phyloP scores from a whole-genome alignment of 2,113 vertebrate genomes.

The Lipophrys pholis region DNA sequence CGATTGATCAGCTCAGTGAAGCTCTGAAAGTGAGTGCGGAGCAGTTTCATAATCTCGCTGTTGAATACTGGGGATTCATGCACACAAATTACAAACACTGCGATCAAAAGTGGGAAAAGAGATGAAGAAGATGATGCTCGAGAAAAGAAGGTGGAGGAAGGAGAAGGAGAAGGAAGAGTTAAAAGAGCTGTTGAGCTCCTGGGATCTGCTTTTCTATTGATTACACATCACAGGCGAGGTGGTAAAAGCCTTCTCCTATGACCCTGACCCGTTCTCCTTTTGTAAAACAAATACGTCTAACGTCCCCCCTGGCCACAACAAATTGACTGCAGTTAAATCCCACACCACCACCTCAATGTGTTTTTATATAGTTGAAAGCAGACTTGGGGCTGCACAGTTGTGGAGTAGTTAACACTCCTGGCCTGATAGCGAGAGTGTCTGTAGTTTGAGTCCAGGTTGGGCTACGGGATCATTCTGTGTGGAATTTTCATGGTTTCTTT shows the following conservation, averaged over 20 bases:
- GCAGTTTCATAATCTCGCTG: conserved; percentile 44
- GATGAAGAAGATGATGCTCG: background rate
- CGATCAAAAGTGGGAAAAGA: conserved; percentile 11
- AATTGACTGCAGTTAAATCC: conserved; percentile 29
- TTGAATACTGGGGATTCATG: conserved; percentile 10
- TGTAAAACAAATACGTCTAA: conserved; percentile 60
- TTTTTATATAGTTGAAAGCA: background rate
- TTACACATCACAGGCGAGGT: conserved; percentile 46
- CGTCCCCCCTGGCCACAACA: conserved; percentile 42
- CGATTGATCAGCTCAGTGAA: background rate
- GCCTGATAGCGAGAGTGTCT: too few species aligned
- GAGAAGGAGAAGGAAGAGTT: conserved; percentile 1
- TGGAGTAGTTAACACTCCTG: too few species aligned
- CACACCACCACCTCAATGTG: background rate
- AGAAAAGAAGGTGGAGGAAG: background rate
- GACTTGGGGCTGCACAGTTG: background rate
- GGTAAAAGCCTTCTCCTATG: conserved; percentile 62
- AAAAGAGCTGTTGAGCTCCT: conserved; percentile 26
- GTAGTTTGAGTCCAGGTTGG: too few species aligned
- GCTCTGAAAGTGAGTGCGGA: background rate
- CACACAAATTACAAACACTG: background rate
- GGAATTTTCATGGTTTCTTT: too few species aligned
- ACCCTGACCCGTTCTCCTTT: conserved; percentile 52
- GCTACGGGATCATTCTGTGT: too few species aligned
- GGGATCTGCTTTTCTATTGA: conserved; percentile 62